Evolutionary conservation across 2,888 invertebrate species (phyloP).

Genomic region (Cyclophora albipunctata): DNA sequence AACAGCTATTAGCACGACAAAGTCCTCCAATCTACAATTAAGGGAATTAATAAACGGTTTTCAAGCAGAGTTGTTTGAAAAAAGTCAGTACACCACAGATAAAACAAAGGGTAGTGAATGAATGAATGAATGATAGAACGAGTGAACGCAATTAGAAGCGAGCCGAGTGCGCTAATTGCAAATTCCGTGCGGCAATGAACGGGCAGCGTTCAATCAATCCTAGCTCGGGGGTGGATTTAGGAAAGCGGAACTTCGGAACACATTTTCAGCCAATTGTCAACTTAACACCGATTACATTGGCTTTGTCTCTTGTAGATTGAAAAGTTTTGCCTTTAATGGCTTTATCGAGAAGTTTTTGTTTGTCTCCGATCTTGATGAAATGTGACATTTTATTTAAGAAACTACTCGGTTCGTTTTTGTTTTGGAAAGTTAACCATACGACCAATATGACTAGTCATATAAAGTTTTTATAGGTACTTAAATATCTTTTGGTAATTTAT

Average conservation of each 20-base stretch:
- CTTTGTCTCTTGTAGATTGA: background rate
- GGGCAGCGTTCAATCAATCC: conserved; percentile 38
- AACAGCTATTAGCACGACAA: too few relatives aligned
- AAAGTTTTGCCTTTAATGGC: background rate
- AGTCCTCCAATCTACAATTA: too few relatives aligned
- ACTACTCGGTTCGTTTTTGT: too few relatives aligned
- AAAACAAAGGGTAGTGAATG: conserved; percentile 22
- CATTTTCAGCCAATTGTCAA: background rate
- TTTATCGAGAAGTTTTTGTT: background rate
- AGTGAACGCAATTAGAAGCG: conserved; percentile 41
- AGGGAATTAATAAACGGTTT: too few relatives aligned
- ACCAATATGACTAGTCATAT: too few relatives aligned
- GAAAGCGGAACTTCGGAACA: background rate
- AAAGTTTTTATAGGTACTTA: too few relatives aligned
- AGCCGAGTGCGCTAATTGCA: conserved; percentile 45
- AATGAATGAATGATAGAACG: conserved; percentile 23
- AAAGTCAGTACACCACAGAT: conserved; percentile 27
- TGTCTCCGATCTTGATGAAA: background rate
- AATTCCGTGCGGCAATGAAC: conserved; percentile 38
- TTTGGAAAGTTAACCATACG: too few relatives aligned
- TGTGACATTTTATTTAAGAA: background rate
- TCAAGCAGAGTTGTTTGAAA: conserved; percentile 3
- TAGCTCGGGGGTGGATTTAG: conserved; percentile 14
- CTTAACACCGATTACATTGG: background rate
- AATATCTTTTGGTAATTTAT: too few relatives aligned